Percentiles rank a stretch among this genome's conserved stretches.
Evolutionary conservation across 1,140 invertebrate genomes (phyloP).

Genomic region (Ceratitis capitata): DNA sequence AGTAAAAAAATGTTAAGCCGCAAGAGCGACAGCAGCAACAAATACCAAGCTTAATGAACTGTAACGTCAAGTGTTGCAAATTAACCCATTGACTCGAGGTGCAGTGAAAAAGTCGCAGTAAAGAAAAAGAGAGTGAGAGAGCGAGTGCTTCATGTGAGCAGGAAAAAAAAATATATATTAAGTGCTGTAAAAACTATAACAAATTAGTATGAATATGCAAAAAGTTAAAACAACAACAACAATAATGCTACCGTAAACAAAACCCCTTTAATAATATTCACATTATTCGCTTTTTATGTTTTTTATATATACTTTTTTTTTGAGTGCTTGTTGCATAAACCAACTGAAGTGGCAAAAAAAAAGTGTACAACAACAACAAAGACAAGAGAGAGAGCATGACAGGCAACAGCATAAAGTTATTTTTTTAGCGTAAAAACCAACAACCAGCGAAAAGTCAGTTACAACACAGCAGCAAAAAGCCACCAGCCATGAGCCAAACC

Average conservation of each 20-base stretch:
- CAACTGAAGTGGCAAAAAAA: neutral
- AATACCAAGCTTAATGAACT: neutral
- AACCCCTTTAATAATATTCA: no score
- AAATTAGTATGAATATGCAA: slow-evolving; percentile 25
- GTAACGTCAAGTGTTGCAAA: neutral
- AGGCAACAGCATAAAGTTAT: neutral
- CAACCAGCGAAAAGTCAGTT: slow-evolving; percentile 6
- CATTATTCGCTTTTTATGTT: no score
- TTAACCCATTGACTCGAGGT: neutral
- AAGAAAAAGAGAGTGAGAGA: neutral
- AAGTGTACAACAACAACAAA: neutral
- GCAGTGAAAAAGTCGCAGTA: neutral
- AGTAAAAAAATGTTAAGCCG: neutral
- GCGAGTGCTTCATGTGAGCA: neutral
- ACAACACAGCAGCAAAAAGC: neutral
- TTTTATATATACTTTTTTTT: neutral
- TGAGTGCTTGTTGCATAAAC: neutral
- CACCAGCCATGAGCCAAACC: neutral
- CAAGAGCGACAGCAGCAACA: neutral
- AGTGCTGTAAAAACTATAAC: neutral
- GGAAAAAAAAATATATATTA: neutral
- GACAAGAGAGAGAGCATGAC: no score
- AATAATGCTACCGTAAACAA: neutral
- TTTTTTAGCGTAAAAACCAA: neutral
- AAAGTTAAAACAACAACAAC: neutral